Evolutionary conservation across 1,140 invertebrate species (phyloP), one percentile per base, ranked within the genome.

Genomic region (Hydropsyche tenuis): DNA sequence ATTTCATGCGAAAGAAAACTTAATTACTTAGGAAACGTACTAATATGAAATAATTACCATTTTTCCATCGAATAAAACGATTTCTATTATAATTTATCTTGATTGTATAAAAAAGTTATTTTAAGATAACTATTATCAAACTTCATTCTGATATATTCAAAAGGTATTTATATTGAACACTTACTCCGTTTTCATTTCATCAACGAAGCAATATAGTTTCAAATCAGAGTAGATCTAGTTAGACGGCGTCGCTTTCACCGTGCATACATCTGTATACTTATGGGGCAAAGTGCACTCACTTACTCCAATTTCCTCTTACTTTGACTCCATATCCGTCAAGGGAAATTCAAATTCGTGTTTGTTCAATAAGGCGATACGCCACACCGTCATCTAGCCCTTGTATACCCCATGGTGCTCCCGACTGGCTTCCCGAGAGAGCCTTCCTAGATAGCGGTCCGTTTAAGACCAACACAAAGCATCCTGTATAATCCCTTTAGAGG

Each of bases 341-440:
- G 75, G 75, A 76, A 76, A 76, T 73, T 71, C 46, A 60, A 76
- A 73, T 73, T 76, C 72, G 62, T 76, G 68, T 76, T 73, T 76
- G 68, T 76, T 53, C 72, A 76, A 69, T 76, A 63, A 73, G 20
- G 72, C 65, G 65, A 75, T 69, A 16, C 71, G 16, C 16, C 60
- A n/a, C 48, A n/a, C 48, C 20, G 20, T 16, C 48, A 16, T 22
- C 20, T 51, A 16, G 48, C 56, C 20, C 7, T 7, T 27, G 37
- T 43, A 14, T 18, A 14, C 9, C 63, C 63, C 2, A 7, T 2
- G 16, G 6, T 4, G 30, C 16, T 53, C 5, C n/a, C 20, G 48
- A 16, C 9, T 16, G n/a, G 48, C 48, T 53, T 53, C 9, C 48
- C 6, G 48, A 20, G 16, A 53, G 48, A 53, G 48, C 48, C 20